These are phyloP conservation scores for Tetranychus piercei DNA, from an alignment of 2,888 invertebrate genomes.

Conservation along the genomic window DNA sequence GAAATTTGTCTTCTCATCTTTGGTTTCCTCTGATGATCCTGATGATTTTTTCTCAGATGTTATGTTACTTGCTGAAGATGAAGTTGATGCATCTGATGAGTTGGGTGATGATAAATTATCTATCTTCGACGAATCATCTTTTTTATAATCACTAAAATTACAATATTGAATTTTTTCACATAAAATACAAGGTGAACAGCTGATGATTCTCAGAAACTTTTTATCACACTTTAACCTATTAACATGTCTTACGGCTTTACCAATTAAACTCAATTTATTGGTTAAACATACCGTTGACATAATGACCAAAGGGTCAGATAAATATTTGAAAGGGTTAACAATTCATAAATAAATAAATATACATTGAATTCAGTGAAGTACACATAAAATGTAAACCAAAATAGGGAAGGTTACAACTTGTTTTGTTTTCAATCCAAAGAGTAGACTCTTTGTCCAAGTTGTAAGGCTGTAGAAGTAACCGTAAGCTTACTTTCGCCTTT, in stretches of 20 bases:
- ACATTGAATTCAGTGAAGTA: neutral
- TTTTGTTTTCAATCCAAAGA: no score
- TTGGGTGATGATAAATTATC: neutral
- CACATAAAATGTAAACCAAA: no score
- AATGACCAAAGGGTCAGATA: neutral
- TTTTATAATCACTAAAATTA: neutral
- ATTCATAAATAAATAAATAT: neutral
- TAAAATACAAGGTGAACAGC: conserved; percentile 1
- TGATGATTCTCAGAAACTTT: neutral
- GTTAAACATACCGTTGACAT: neutral
- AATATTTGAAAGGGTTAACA: neutral
- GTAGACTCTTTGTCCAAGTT: no score
- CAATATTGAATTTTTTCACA: neutral
- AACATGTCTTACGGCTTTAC: neutral
- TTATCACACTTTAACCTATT: neutral
- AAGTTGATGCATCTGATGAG: neutral
- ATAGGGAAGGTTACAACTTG: no score
- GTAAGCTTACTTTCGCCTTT: no score
- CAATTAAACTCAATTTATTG: neutral
- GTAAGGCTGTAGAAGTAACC: no score
- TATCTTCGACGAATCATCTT: neutral
- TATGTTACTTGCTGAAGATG: neutral
- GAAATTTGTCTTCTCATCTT: neutral
- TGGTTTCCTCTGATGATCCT: neutral
- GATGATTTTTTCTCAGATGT: neutral